Conservation (phyloP, 1,140 invertebrate genomes). For the Chrysomallon squamiferum region DNA sequence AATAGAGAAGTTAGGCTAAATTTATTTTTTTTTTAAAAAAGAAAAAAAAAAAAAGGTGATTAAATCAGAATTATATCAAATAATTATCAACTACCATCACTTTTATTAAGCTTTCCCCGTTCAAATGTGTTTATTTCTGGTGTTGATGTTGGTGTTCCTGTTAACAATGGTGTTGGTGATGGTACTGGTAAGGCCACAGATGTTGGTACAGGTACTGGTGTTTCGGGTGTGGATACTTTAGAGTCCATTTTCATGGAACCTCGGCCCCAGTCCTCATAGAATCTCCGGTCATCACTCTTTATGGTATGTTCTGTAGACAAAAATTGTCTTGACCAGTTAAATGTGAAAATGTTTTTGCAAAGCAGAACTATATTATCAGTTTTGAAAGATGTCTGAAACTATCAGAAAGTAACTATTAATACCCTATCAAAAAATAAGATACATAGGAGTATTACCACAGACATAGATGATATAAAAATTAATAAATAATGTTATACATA, state of each 20-base stretch:
- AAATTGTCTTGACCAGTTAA: conserved; percentile 16
- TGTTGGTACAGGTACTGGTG: conserved; percentile 20
- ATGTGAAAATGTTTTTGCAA: too few species aligned
- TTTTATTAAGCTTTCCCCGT: conserved; percentile 13
- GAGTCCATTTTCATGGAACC: conserved; percentile 36
- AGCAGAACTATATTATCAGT: too few species aligned
- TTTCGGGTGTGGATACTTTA: conserved; percentile 20
- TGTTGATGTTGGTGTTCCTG: conserved; percentile 17
- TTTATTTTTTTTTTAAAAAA: too few species aligned
- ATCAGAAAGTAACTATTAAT: too few species aligned
- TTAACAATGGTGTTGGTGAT: conserved; percentile 56
- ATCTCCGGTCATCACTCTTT: conserved; percentile 46
- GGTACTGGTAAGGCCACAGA: conserved; percentile 41
- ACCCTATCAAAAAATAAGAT: too few species aligned
- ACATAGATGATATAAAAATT: too few species aligned
- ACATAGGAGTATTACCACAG: too few species aligned
- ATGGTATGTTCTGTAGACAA: conserved; percentile 50
- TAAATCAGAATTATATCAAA: too few species aligned
- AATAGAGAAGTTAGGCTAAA: too few species aligned
- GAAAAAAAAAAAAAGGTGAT: too few species aligned
- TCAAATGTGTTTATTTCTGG: not conserved
- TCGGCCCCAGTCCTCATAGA: conserved; percentile 50
- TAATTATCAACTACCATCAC: conserved; percentile 59
- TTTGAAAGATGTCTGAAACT: too few species aligned
- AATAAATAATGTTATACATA: too few species aligned